Base-by-base conservation (phyloP, 2,888 invertebrate species). In the Eueremaeus valkanovi region DNA sequence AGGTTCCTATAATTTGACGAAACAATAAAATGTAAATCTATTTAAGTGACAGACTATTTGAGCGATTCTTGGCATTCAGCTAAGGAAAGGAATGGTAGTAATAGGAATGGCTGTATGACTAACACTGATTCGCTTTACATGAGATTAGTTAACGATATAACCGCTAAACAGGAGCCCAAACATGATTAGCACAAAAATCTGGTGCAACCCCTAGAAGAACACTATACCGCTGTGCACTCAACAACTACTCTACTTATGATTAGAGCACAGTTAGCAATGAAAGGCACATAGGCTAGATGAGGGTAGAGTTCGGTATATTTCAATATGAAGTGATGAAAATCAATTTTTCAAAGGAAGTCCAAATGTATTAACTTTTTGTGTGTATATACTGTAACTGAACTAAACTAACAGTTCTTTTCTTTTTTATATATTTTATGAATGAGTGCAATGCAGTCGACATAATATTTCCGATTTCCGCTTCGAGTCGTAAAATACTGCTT, bases 141-240 rank as follows among this genome's bases (percentile, higher is more conserved):
- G 16, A 49, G 8, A n/a, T n/a, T n/a, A 49, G 49, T 58, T 58
- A 58, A 58, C 24, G 27, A 29, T 29, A 58, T 58, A 58, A 58
- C 58, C 58, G 21, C 58, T 27, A 58, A 58, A 58, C 58, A 58
- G 6, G 6, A 24, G 55, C 9, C 55, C 21, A 29, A 31, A 29
- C 63, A 31, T 29, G 13, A 63, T 31, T 29, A 29, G 33, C 33
- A 63, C 13, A 58, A n/a, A 55, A 9, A 55, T 55, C 27, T 27
- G 55, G 24, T 27, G 5, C 55, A 55, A n/a, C 63, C 63, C 63
- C 63, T 63, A 6, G 63, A 63, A 63, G 63, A 63, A 63, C 63
- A 63, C 63, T 63, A 63, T 63, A 31, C 63, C 63, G 63, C 63
- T 63, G 63, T 31, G 63, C 63, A 13, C 63, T 63, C 63, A 18